Evolutionary conservation across 2,797 vertebrate genomes (phyloP).

Genomic region (Myotis pilosus): DNA sequence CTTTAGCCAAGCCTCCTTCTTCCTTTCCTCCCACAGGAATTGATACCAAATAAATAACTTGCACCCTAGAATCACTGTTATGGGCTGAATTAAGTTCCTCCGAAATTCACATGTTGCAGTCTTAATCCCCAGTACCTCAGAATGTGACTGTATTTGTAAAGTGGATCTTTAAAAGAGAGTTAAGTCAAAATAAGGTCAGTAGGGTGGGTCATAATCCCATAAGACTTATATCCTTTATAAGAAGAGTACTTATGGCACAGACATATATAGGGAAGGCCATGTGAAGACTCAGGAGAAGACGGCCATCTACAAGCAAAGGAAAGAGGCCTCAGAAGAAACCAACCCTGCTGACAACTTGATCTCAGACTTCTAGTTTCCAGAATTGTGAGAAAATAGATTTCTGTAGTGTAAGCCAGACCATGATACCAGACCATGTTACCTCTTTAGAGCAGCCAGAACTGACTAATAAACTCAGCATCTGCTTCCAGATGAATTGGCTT

Average conservation of each 20-base stretch:
- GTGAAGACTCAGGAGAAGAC: not conserved
- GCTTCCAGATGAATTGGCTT: not conserved
- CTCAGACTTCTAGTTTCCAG: not conserved
- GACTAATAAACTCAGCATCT: not conserved
- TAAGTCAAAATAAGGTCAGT: not conserved
- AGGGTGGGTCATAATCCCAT: not conserved
- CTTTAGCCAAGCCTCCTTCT: not conserved
- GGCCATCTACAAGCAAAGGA: not conserved
- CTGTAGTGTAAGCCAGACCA: not conserved
- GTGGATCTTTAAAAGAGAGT: not conserved
- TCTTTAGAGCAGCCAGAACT: not conserved
- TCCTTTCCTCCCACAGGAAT: not conserved
- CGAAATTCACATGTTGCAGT: not conserved
- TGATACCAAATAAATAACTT: not conserved
- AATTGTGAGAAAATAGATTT: not conserved
- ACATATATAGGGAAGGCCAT: not conserved
- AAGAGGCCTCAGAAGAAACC: not conserved
- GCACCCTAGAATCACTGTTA: not conserved
- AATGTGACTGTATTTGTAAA: not conserved
- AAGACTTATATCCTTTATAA: not conserved
- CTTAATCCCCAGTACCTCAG: not conserved
- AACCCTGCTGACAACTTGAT: not conserved
- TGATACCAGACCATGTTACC: not conserved
- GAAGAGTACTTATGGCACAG: not conserved
- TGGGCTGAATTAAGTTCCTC: not conserved